Percentiles rank a stretch among this genome's conserved stretches.
Evolutionary conservation across 2,888 invertebrate species (phyloP).

Genomic region (Chrysomela aeneicollis): DNA sequence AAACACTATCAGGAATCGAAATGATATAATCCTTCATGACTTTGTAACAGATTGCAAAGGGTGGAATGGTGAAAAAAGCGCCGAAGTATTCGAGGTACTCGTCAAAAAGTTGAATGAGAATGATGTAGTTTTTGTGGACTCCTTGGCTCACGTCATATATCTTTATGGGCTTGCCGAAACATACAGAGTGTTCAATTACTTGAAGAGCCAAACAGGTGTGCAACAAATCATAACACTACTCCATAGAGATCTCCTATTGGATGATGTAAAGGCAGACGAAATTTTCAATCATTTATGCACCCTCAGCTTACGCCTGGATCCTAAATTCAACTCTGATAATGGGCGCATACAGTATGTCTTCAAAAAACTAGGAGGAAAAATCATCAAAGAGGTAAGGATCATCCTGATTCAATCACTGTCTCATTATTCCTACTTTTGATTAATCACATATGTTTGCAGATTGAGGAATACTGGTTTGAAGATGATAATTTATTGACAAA

Average conservation of each 20-base stretch:
- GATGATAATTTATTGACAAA: slow-evolving; percentile 54
- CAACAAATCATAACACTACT: slow-evolving; percentile 53
- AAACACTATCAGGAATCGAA: slow-evolving; percentile 20
- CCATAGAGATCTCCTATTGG: slow-evolving; percentile 64
- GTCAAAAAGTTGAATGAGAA: slow-evolving; percentile 38
- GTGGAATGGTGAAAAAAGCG: slow-evolving; percentile 33
- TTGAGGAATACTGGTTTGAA: slow-evolving; percentile 54
- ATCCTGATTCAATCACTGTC: neutral
- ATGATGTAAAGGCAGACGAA: slow-evolving; percentile 58
- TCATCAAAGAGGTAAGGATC: slow-evolving; percentile 59
- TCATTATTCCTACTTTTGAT: neutral
- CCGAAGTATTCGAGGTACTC: slow-evolving; percentile 37
- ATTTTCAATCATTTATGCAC: slow-evolving; percentile 63
- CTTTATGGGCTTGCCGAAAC: slow-evolving; percentile 48
- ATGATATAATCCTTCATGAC: slow-evolving; percentile 44
- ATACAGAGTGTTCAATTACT: slow-evolving; percentile 50
- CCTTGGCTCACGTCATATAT: slow-evolving; percentile 52
- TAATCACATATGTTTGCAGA: slow-evolving; percentile 17
- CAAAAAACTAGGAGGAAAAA: slow-evolving; percentile 65
- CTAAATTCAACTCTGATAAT: slow-evolving; percentile 55
- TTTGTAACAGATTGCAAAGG: slow-evolving; percentile 47
- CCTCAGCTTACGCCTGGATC: slow-evolving; percentile 56
- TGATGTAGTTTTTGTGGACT: slow-evolving; percentile 54
- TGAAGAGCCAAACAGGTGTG: slow-evolving; percentile 52
- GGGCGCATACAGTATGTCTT: slow-evolving; percentile 57